A percentile compares a stretch with the other conserved stretches of the same genome.
These are phyloP conservation scores for Cassiopea xamachana DNA, from an alignment of 30 jellyfish, hydroid and myxozoan species.

Conservation along the genomic window DNA sequence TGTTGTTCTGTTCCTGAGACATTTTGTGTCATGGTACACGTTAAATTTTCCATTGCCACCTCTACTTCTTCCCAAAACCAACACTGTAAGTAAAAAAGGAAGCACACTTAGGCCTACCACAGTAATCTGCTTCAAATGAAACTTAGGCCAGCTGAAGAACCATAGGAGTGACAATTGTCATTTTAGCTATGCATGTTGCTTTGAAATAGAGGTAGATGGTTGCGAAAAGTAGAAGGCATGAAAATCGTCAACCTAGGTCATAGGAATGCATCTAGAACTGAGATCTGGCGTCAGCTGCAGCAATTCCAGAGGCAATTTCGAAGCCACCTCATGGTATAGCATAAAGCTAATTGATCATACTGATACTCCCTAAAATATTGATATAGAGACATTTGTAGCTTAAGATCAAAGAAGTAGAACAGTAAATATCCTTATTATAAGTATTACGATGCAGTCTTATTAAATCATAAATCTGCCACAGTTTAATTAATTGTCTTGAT, in stretches of 20 bases:
- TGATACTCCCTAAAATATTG: not conserved
- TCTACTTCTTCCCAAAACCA: no score
- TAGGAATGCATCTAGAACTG: not conserved
- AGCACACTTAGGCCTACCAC: no score
- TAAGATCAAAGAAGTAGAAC: not conserved
- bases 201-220: no score
- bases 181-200: no score
- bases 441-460: not conserved
- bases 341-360: not conserved
- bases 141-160: no score
- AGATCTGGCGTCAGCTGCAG: not conserved
- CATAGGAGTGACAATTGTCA: no score
- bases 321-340: not conserved
- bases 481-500: not conserved
- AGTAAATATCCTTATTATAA: not conserved
- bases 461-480: not conserved
- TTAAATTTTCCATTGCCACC: no score
- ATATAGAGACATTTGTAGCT: not conserved
- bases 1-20: no score
- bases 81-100: no score
- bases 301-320: not conserved
- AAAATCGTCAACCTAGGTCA: not conserved
- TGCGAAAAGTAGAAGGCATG: not conserved
- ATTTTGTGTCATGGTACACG: no score
- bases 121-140: no score